Base-by-base conservation (phyloP, 2,888 invertebrate genomes). In the Machimus rusticus region DNA sequence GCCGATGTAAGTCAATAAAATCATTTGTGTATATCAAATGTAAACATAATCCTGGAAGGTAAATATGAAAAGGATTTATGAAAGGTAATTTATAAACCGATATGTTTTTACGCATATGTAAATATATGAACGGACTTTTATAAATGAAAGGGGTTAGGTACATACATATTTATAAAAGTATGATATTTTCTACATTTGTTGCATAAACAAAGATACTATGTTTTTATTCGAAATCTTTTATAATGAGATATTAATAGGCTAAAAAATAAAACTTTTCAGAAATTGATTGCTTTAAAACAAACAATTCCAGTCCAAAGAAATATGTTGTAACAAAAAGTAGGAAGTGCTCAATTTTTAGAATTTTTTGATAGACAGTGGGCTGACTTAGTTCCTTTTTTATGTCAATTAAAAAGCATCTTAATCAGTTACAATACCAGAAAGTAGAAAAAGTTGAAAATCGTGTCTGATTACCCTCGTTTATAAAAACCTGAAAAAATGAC, bases 381-480 rank as follows among this genome's bases (percentile, higher is more conserved):
- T 51, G n/a, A n/a, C 51, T n/a, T 51, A 19, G 51, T n/a, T n/a
- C 51, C 5, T 51, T 5, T 51, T 16, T n/a, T 5, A 19, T 66
- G 28, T 66, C 66, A 28, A 66, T 19, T 66, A 66, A 28, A 12
- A 66, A 19, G 23, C 12, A 1, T 23, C 66, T 66, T 66, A 66
- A 66, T 66, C 19, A 23, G 66, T 28, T 51, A 51, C 51, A 16
- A n/a, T 51, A 51, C 51, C 23, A 66, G 66, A 19, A 39, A 46
- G 39, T 14, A 55, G 37, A 6, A 46, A 37, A 77, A 77, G 51
- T 43, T 43, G 28, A 28, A 78, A 86, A 86, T 78, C 91, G 91
- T 91, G 91, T 90, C 90, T 91, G 91, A 91, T 91, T 91, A 90
- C 90, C 91, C 90, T 91, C 91, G 66, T 89, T 86, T 88, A 86